Base-by-base conservation (phyloP, 2,113 vertebrate genomes). In the Parus major region DNA sequence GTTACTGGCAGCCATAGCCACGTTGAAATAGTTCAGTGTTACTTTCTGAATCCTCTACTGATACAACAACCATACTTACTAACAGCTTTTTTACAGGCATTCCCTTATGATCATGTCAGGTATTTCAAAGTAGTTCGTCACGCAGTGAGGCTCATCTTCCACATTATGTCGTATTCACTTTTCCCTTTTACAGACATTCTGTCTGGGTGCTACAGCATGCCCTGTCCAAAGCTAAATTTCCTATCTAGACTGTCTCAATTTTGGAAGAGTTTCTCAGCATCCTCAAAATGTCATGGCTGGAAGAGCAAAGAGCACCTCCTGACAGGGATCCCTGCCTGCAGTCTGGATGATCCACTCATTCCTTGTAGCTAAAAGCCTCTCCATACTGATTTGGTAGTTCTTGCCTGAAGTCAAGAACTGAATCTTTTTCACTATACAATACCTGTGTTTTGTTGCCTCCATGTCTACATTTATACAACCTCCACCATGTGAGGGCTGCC, bases 101-200 rank as follows among this genome's bases (percentile, higher is more conserved):
- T 55, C 92, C 65, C n/a, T 87, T 78, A 61, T 14, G 29, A 77
- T 70, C 25, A 44, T 41, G 50, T 68, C 27, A 55, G 10, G 23
- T 91, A 42, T 87, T 94, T 82, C 82, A 70, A 71, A 91, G 46
- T 23, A 49, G 28, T 42, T 87, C 56, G 75, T 94, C 55, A 36
- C 63, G 50, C 36, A 65, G 20, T 17, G 31, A 39, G 27, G 55
- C 55, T 93, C 13, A 49, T 65, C 36, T 73, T 86, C 31, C 18
- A 10, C 35, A 42, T 66, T 70, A 46, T 12, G 7, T 41, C 56
- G 57, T 31, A 44, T 16, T 80, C n/a, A 57, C 0, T 61, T 66
- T 47, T 82, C 36, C 22, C 12, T 60, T 77, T 73, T 36, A 27
- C 41, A 81, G 31, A 7, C 25, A 21, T 71, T 80, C n/a, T 47